Evolutionary conservation across 2,888 invertebrate species (phyloP), one percentile per base, ranked within the genome.

Genomic region (Lasioglossum malachurum): DNA sequence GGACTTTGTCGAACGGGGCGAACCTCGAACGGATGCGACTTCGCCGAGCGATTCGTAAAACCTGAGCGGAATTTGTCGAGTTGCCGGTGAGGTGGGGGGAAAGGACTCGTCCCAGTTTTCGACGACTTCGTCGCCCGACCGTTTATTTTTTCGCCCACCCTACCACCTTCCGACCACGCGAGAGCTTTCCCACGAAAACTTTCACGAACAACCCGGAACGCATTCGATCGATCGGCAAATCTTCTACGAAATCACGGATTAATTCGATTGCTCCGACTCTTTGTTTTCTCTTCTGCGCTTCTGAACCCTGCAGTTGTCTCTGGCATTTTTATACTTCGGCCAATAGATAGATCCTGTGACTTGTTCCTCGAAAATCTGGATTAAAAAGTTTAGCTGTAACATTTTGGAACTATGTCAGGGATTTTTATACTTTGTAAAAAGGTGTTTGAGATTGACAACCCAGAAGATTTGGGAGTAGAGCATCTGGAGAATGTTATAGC

Each of bases 21-120:
- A 73, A 53, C 75, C 71, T 16, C 27, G 67, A 86, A 79, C 78
- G 84, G 75, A 85, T 76, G 81, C n/a, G 78, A 82, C 73, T 79
- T 79, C 38, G 49, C 67, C 19, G 76, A 74, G 80, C 72, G 80
- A 84, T 84, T 86, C 84, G 80, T 75, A 80, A 86, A 80, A 86
- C 76, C 84, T 77, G 83, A 31, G 69, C 69, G 60, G 81, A 85
- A 86, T 86, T 85, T 81, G 81, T 79, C 86, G 81, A 74, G 67
- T 31, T 31, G 19, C 41, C 31, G 23, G 27, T 12, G 60, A n/a
- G 12, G n/a, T 0, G 49, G n/a, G 12, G 12, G 12, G 46, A 77
- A 41, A 19, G 44, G 49, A 74, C 60, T 53, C 78, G 78, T 67
- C 35, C 80, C 72, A 86, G 41, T 84, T 84, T 35, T 75, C 83